Percentiles rank a stretch among this genome's conserved stretches.
Conservation (phyloP, 2,113 vertebrate species). For the Illadopsis cleaveri region DNA sequence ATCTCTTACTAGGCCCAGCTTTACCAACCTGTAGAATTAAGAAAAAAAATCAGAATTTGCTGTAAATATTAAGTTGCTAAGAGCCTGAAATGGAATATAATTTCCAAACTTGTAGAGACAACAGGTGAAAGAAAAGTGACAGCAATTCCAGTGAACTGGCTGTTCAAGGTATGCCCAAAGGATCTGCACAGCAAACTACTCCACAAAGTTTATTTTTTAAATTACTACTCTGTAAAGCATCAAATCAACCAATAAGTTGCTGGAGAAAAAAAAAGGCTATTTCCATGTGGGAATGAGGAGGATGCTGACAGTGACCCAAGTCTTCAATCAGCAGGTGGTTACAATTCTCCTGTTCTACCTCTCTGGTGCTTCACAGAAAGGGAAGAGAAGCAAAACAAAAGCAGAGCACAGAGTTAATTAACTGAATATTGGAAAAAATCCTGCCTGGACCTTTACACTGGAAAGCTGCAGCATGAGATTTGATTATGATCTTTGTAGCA, state of each 20-base stretch:
- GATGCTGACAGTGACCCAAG: not conserved
- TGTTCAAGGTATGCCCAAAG: not conserved
- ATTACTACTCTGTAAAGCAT: not conserved
- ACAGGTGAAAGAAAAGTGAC: not conserved
- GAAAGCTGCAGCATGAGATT: not conserved
- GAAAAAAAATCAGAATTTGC: not conserved
- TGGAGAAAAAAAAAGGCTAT: not conserved
- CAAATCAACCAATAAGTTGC: not conserved
- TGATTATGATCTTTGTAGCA: slow-evolving; percentile 22
- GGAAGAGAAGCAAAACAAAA: not conserved
- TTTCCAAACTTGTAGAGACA: not conserved
- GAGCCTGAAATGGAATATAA: not conserved
- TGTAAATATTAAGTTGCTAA: not conserved
- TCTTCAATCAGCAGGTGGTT: not conserved
- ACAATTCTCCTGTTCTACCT: not conserved
- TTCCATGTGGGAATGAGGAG: not conserved
- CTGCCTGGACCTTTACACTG: not conserved
- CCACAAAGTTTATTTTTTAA: not conserved
- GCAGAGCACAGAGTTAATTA: not conserved
- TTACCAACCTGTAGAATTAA: not conserved
- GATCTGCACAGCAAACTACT: not conserved
- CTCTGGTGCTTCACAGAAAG: not conserved
- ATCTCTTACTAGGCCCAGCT: not conserved
- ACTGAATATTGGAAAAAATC: not conserved
- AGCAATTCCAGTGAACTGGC: not conserved